Evolutionary conservation across 1,140 invertebrate species (phyloP), one percentile per base, ranked within the genome.

Genomic region (Macrosteles quadrilineatus): DNA sequence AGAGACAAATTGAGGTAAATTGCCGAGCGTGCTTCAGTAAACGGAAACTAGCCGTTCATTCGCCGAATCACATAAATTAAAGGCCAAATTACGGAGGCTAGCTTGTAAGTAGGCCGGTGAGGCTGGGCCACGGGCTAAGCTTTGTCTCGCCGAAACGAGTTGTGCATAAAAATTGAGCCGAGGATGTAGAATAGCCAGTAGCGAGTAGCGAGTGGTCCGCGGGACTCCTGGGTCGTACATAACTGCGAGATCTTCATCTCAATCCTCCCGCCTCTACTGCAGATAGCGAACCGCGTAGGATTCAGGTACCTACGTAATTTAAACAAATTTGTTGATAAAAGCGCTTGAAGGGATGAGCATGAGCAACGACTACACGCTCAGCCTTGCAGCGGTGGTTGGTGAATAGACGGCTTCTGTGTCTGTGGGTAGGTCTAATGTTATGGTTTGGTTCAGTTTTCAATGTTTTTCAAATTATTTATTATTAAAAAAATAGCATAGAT

Each of bases 21-120:
- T 59, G 27, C 55, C 55, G 55, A 59, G 55, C 27, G 55, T 59
- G 27, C 55, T 59, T 29, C 27, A 59, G 27, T 59, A 59, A 59
- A 59, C 27, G 55, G 25, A 59, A 59, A 59, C 55, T 59, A 59
- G 55, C 21, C 14, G 55, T 2, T 29, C 23, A 25, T 59, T 59
- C 12, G 12, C 14, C 55, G 55, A 25, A 59, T 25, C 55, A 59
- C 55, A 30, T 59, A 30, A 59, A 59, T 59, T 59, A 59, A 30
- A 14, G 55, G 25, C 23, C 55, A 59, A 59, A 59, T 59, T 59
- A 50, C 47, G 47, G 47, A 50, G 55, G 6, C 55, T 23, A 53
- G 47, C 47, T n/a, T 4, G 47, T 50, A 50, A 50, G 47, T 50
- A 50, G 47, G 47, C 14, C 47, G 47, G 36, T n/a, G n/a, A n/a